Percentiles rank a stretch among this genome's conserved stretches.
Evolutionary conservation across 1,140 invertebrate genomes (phyloP).

Genomic region (Aphis craccivora): DNA sequence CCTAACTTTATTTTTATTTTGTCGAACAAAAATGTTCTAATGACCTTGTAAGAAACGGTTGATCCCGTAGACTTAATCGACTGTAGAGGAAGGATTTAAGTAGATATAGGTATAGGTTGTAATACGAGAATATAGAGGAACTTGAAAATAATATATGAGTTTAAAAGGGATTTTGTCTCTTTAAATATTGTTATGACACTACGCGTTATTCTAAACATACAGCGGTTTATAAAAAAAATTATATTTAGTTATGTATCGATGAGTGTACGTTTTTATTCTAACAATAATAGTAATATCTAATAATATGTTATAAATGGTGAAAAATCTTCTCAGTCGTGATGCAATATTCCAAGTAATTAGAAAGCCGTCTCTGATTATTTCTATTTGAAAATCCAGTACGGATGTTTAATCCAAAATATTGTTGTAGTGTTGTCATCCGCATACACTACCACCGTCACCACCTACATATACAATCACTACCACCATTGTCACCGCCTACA

Average conservation of each 20-base stretch:
- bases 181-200: neutral
- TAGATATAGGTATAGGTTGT: neutral
- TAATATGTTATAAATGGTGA: neutral
- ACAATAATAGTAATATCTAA: neutral
- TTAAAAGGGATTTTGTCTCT: neutral
- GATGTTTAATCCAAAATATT: neutral
- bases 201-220: neutral
- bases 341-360: neutral
- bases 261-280: neutral
- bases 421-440: neutral
- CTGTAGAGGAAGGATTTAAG: neutral
- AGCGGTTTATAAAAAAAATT: neutral
- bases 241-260: neutral
- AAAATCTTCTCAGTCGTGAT: neutral
- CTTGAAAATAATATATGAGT: neutral
- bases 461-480: neutral
- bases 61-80: neutral
- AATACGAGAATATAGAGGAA: neutral
- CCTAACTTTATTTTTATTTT: neutral
- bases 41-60: neutral
- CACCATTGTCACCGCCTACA: neutral
- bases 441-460: neutral
- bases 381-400: neutral
- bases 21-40: neutral
- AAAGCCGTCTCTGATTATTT: neutral